Base-by-base conservation (phyloP, 2,888 invertebrate species). In the Hyposoter dolosus region DNA sequence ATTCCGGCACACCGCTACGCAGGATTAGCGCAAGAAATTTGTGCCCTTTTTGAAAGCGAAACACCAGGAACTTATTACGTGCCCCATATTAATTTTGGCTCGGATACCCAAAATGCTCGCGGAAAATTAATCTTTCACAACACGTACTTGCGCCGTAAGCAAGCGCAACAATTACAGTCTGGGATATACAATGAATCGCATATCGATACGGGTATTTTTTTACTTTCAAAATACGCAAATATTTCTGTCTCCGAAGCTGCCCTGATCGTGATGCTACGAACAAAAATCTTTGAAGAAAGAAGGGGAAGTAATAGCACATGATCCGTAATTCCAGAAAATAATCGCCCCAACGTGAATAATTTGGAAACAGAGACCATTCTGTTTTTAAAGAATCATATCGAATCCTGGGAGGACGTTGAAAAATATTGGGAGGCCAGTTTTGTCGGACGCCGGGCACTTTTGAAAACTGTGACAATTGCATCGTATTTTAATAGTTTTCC, bases 71-170 rank as follows among this genome's bases (percentile, higher is more conserved):
- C 69, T 47, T 69, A 69, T 47, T 69, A 69, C 43, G 47, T 45
- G 43, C 69, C 69, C 23, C 69, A 69, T 47, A 47, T 69, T 47
- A 45, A 69, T 47, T 69, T 47, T 69, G 69, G 69, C 23, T 69
- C 69, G 47, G 45, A 69, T 12, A 23, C 43, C 47, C 45, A 69
- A 43, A 43, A 43, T 47, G 69, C 69, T 47, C 69, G 69, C 28
- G 69, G 69, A 4, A 69, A 69, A 47, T 69, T 69, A 69, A 47
- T 69, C 45, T 69, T 69, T 17, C 69, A 69, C 47, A 69, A 69
- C 28, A 69, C 69, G 45, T 45, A 69, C 17, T 69, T 47, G 45
- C 68, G 68, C 23, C 68, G 68, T 40, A 69, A 69, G 40, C 68
- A 69, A 69, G 40, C n/a, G 63, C 63, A 68, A 68, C 19, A 68